phyloP scores from a whole-genome alignment of 1,140 invertebrate species.

The Neotoxoptera formosana region DNA sequence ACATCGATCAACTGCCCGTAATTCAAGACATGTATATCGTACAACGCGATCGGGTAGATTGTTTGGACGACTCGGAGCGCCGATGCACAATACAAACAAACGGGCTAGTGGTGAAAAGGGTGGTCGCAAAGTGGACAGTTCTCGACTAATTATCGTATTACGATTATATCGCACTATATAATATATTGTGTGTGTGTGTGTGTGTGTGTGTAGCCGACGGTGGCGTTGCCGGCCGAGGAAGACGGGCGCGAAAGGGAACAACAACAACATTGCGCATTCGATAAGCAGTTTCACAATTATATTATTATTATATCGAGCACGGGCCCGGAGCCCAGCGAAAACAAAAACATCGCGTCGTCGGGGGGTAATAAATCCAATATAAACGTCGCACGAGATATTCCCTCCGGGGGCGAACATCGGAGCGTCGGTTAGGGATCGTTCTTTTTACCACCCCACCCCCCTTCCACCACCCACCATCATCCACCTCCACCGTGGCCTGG shows the following conservation, averaged over 20 bases:
- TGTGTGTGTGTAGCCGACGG: too few relatives aligned
- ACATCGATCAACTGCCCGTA: not conserved
- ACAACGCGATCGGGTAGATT: not conserved
- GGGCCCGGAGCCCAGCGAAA: not conserved
- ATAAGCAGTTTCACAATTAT: constrained; percentile 27
- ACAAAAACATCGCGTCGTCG: constrained; percentile 9
- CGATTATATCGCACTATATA: not conserved
- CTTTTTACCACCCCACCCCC: not conserved
- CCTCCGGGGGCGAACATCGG: constrained; percentile 14
- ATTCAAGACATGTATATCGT: not conserved
- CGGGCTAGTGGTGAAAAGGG: not conserved
- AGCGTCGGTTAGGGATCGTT: not conserved
- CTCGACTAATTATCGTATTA: not conserved
- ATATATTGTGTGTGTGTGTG: too few relatives aligned
- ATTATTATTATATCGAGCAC: not conserved
- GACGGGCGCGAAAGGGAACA: not conserved
- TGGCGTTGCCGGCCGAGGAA: not conserved
- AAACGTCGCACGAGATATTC: constrained; percentile 45
- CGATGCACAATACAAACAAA: not conserved
- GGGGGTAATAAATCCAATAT: constrained; percentile 27
- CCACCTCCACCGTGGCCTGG: too few relatives aligned
- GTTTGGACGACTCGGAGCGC: not conserved
- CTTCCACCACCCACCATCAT: too few relatives aligned
- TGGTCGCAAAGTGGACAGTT: not conserved
- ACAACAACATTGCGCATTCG: not conserved